Evolutionary conservation across 2,797 vertebrate species (phyloP).

Genomic region (Mareca penelope): DNA sequence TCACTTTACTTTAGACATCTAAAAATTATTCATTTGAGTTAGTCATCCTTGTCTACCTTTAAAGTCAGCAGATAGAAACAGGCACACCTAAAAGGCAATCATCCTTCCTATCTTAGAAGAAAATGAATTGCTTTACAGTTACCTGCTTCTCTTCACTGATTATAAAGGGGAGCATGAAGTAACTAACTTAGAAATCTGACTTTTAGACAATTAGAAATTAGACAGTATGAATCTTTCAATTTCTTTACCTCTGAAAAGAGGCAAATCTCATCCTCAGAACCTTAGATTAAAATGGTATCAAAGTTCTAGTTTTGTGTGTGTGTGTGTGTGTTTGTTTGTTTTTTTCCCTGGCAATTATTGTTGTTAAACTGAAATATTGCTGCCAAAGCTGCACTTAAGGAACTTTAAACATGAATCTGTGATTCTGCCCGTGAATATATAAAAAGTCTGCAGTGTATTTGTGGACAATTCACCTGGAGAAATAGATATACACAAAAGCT

Average conservation of each 20-base stretch:
- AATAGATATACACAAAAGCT: neutral
- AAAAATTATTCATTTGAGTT: slow-evolving; percentile 47
- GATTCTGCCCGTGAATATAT: neutral
- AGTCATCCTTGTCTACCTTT: slow-evolving; percentile 13
- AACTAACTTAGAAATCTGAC: slow-evolving; percentile 27
- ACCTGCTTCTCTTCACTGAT: slow-evolving; percentile 12
- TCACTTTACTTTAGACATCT: slow-evolving; percentile 26
- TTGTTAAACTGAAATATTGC: neutral
- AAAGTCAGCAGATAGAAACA: slow-evolving; percentile 29
- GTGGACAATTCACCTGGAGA: neutral
- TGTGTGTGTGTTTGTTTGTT: no score
- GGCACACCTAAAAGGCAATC: slow-evolving; percentile 19
- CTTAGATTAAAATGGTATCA: neutral
- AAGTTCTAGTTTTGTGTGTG: neutral
- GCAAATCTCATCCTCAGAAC: neutral
- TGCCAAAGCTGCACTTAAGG: neutral
- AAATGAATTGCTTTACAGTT: slow-evolving; percentile 21
- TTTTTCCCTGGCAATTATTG: neutral
- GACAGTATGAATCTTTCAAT: neutral
- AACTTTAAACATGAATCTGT: neutral
- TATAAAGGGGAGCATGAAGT: neutral
- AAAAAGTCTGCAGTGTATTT: neutral
- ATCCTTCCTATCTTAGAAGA: slow-evolving; percentile 7
- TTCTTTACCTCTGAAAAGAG: neutral
- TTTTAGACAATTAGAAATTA: neutral